These are phyloP conservation scores for Gasterosteus aculeatus DNA, from an alignment of 2,113 vertebrate genomes.

Conservation along the genomic window DNA sequence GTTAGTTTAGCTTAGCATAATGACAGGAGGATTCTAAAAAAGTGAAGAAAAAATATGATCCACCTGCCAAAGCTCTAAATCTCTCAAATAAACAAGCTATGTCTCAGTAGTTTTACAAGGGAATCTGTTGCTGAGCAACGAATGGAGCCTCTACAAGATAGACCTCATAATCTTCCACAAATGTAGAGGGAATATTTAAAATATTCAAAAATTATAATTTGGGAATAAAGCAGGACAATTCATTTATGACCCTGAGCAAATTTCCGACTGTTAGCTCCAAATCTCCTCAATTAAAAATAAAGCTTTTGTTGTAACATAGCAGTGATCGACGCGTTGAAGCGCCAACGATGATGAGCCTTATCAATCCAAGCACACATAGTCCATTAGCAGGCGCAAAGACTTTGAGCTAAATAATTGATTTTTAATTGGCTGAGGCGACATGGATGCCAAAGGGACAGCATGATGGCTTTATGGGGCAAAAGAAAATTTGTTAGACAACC, in stretches of 20 bases:
- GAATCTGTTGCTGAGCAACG: conserved; percentile 2
- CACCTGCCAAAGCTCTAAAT: not conserved
- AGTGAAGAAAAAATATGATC: no score
- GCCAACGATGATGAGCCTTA: conserved; percentile 46
- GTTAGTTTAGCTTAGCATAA: conserved; percentile 4
- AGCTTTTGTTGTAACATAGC: conserved; percentile 55
- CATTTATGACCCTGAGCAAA: conserved; percentile 76
- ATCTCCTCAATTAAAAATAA: conserved; percentile 62
- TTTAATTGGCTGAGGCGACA: conserved; percentile 69
- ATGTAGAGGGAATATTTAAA: conserved; percentile 45
- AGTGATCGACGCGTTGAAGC: conserved; percentile 22
- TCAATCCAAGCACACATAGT: conserved; percentile 63
- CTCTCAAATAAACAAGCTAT: not conserved
- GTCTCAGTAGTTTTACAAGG: not conserved
- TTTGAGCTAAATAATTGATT: conserved; percentile 73
- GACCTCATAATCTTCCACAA: conserved; percentile 1
- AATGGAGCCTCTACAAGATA: not conserved
- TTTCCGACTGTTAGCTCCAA: conserved; percentile 71
- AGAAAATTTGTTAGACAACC: conserved; percentile 41
- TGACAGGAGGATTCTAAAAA: not conserved
- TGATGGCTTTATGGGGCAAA: conserved; percentile 54
- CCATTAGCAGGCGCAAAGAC: conserved; percentile 58
- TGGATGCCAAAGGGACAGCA: conserved; percentile 40
- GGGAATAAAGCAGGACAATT: conserved; percentile 70
- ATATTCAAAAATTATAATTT: conserved; percentile 56